These are phyloP conservation scores for Acomys russatus DNA, from an alignment of 2,797 vertebrate genomes.

Conservation along the genomic window DNA sequence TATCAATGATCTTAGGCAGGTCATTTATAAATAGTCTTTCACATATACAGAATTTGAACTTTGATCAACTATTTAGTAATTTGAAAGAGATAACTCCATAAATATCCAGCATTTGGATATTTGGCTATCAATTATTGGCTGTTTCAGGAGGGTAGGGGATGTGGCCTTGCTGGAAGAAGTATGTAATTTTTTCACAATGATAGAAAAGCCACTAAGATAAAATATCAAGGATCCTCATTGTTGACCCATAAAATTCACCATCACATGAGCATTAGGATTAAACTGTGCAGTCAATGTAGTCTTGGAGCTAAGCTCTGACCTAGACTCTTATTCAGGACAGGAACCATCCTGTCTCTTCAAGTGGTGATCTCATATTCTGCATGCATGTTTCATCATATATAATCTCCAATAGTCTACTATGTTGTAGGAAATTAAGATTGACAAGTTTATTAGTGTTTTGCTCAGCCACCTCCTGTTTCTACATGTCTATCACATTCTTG, in stretches of 20 bases:
- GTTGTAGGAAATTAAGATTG: neutral
- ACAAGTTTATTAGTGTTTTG: neutral
- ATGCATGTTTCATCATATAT: neutral
- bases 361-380: neutral
- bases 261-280: neutral
- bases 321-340: neutral
- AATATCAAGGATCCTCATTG: neutral
- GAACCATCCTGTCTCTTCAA: neutral
- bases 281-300: neutral
- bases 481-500: neutral
- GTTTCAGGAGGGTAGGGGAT: no score
- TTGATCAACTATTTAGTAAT: neutral
- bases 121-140: neutral
- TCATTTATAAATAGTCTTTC: neutral
- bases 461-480: neutral
- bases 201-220: neutral
- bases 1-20: neutral
- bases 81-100: neutral
- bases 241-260: neutral
- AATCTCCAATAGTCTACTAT: neutral
- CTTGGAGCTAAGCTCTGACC: neutral
- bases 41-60: neutral
- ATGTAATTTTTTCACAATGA: neutral
- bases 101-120: neutral
- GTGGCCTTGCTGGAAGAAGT: neutral